These are phyloP conservation scores for Morpho achilles DNA, from an alignment of 2,888 invertebrate genomes.

Conservation along the genomic window DNA sequence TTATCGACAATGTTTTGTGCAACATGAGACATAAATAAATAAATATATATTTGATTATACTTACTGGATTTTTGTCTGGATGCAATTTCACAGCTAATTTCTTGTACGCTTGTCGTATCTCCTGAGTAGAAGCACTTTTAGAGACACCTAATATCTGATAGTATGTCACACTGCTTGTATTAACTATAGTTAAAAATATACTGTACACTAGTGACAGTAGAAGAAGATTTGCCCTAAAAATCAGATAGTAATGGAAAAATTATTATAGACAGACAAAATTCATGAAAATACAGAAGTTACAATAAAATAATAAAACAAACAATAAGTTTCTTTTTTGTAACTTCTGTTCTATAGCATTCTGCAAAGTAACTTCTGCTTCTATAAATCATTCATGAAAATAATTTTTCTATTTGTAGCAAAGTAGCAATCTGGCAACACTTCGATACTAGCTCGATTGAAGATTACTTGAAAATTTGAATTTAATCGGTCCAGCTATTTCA, in stretches of 20 bases:
- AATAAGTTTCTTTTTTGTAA: no score
- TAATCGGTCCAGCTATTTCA: no score
- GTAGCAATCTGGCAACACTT: no score
- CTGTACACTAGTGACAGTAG: constrained; percentile 19
- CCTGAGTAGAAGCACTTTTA: constrained; percentile 82
- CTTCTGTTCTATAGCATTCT: no score
- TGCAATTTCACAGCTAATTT: constrained; percentile 85
- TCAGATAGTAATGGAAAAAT: background rate
- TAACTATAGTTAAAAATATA: constrained; percentile 42
- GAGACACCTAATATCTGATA: constrained; percentile 84
- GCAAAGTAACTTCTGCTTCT: no score
- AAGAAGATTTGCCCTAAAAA: constrained; percentile 45
- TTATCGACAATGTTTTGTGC: no score
- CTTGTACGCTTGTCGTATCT: constrained; percentile 88
- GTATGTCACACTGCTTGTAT: constrained; percentile 54
- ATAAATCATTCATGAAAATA: background rate
- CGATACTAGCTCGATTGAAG: no score
- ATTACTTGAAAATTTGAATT: no score
- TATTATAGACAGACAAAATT: background rate
- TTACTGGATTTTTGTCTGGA: constrained; percentile 86
- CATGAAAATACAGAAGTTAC: background rate
- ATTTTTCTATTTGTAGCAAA: no score
- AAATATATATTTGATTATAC: constrained; percentile 27
- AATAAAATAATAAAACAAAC: no score
- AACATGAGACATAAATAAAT: no score